Conservation (phyloP, 1,140 invertebrate genomes). For the Holotrichia oblita region DNA sequence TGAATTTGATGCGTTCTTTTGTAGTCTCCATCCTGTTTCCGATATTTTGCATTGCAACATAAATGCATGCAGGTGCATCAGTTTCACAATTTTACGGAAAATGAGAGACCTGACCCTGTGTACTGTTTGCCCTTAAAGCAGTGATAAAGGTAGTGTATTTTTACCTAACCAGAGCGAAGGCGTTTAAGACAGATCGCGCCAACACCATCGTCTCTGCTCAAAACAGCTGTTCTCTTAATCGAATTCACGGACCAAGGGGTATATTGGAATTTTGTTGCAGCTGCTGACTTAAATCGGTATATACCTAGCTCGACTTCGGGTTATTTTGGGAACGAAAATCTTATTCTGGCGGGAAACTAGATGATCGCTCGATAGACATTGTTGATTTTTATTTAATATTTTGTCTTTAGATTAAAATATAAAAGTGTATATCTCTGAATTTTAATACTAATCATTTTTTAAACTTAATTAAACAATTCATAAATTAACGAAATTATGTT, state of each 20-base stretch:
- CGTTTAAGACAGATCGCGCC: background rate
- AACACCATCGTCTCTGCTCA: background rate
- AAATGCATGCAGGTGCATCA: no score
- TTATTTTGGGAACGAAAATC: background rate
- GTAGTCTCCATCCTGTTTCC: no score
- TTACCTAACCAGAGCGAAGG: slow-evolving; percentile 15
- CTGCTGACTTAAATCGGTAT: slow-evolving; percentile 16
- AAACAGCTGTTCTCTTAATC: slow-evolving; percentile 20
- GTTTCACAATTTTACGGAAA: no score
- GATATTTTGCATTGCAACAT: no score
- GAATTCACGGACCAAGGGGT: background rate
- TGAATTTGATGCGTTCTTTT: no score
- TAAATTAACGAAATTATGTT: no score
- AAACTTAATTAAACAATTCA: no score
- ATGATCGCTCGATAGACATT: no score
- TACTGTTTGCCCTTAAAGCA: background rate
- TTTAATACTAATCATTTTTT: no score
- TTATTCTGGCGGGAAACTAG: slow-evolving; percentile 10
- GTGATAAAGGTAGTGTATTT: background rate
- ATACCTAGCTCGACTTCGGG: background rate
- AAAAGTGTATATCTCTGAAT: no score
- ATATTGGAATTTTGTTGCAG: slow-evolving; percentile 20
- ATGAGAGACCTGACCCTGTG: background rate
- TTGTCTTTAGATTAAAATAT: no score
- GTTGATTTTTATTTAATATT: no score